Base-by-base conservation (phyloP, 2,888 invertebrate species). In the Leptothorax acervorum region DNA sequence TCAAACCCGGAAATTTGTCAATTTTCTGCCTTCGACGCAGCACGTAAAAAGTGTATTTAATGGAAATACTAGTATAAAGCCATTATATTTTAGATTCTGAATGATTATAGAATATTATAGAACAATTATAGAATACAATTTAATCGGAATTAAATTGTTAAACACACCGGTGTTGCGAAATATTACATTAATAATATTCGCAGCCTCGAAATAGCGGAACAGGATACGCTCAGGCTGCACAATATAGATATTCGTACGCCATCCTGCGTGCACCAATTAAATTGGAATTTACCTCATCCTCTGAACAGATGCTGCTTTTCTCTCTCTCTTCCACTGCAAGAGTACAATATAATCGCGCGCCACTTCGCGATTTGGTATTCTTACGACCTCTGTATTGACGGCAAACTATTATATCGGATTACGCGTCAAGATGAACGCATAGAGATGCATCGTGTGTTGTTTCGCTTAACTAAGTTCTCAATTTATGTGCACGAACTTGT, bases 251-350 rank as follows among this genome's bases (percentile, higher is more conserved):
- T n/a, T 68, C 15, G 62, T 65, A 42, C 18, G 15, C 8, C 18
- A 53, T 2, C 39, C 39, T 18, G 9, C 35, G 35, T 55, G 70
- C 55, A 39, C 57, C 60, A 71, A 79, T 79, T 79, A 79, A 79
- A 79, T 71, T 79, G 73, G 48, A 60, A 71, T 79, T 79, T 79
- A 71, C 35, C 18, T 71, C 18, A 79, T 60, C 11, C 28, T 45
- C 48, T 35, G 45, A 35, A 42, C 35, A 31, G 11, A 68, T 70
- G 42, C 35, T 35, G 12, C 23, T 42, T 15, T 23, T n/a, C 23
- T 57, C 39, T 60, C 45, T 73, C 23, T 39, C 51, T 60, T 23
- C 42, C 12, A 31, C 15, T 11, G 28, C n/a, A 23, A 62, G 28
- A 60, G 31, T 60, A 68, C 66, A 48, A 66, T 66, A 39, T 23